A percentile compares a stretch with the other conserved stretches of the same genome.
phyloP scores from a whole-genome alignment of 2,888 invertebrate genomes.

The Tachina grossa region DNA sequence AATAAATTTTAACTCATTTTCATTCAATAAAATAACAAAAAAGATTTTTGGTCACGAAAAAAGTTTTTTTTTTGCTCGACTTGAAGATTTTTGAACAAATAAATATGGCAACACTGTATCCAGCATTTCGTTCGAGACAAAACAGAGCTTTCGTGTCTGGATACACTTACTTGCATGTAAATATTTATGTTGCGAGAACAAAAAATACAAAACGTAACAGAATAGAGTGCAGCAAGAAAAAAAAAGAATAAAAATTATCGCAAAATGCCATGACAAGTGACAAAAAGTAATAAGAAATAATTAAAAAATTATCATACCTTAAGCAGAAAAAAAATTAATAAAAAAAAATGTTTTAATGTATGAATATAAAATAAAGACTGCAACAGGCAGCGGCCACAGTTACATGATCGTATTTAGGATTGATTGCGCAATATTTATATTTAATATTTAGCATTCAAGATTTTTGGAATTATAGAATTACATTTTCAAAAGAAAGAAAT shows the following conservation, averaged over 20 bases:
- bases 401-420: background rate
- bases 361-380: constrained; percentile 15
- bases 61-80: too few species aligned
- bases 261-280: constrained; percentile 66
- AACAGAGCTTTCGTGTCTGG: background rate
- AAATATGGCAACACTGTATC: too few species aligned
- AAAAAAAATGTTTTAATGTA: constrained; percentile 38
- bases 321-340: constrained; percentile 58
- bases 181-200: background rate
- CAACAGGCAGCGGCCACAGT: constrained; percentile 40
- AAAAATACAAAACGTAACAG: constrained; percentile 31
- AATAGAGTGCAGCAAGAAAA: constrained; percentile 12
- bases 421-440: too few species aligned
- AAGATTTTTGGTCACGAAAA: too few species aligned
- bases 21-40: too few species aligned
- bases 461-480: too few species aligned
- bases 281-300: constrained; percentile 69
- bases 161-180: background rate
- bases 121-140: too few species aligned
- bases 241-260: constrained; percentile 21
- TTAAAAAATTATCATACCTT: constrained; percentile 68
- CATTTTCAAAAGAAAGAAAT: too few species aligned
- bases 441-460: too few species aligned
- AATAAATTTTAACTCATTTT: too few species aligned
- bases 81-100: too few species aligned